Base-by-base conservation (phyloP, 2,113 vertebrate genomes). In the Malurus cyaneus region DNA sequence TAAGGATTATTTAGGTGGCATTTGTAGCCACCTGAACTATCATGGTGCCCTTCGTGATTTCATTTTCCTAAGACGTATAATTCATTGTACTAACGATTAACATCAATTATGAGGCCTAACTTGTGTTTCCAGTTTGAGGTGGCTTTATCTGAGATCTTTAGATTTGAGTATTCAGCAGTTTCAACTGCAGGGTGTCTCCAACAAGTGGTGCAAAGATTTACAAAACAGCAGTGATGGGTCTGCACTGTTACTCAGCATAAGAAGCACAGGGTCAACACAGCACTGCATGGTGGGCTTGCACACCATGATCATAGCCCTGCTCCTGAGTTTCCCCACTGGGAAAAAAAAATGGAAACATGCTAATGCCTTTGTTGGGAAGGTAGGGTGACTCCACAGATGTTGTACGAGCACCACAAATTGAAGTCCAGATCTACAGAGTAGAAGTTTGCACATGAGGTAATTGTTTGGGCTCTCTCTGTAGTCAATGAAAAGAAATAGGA, bases 401-500 rank as follows among this genome's bases (percentile, higher is more conserved):
- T 88, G 23, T 11, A 77, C 28, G 42, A 93, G 29, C 29, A 56
- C 15, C 39, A 31, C 3, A 9, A 91, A 14, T 6, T 52, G 52
- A 92, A 89, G 42, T 42, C 16, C 54, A 54, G 29, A 46, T 61
- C 74, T 80, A 42, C 29, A 92, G 59, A 36, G 28, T 21, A 73
- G 39, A 88, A 86, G 23, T 57, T 66, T 14, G 3, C 29, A 42
- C 50, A 80, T 42, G 80, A 88, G n/a, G n/a, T 76, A 88, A 47
- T 66, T 80, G 19, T 77, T 94, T 95, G 59, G 42, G 26, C 15
- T 90, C 4, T 42, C 31, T 83, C 86, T 88, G 39, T 78, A 78
- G 88, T 80, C 56, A 86, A 71, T 73, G n/a, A 83, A 93, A 65
- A 92, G 34, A 93, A 95, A 80, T 7, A 80, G 42, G 32, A 90